phyloP scores from a whole-genome alignment of 2,113 vertebrate genomes.

The Calcarius ornatus region DNA sequence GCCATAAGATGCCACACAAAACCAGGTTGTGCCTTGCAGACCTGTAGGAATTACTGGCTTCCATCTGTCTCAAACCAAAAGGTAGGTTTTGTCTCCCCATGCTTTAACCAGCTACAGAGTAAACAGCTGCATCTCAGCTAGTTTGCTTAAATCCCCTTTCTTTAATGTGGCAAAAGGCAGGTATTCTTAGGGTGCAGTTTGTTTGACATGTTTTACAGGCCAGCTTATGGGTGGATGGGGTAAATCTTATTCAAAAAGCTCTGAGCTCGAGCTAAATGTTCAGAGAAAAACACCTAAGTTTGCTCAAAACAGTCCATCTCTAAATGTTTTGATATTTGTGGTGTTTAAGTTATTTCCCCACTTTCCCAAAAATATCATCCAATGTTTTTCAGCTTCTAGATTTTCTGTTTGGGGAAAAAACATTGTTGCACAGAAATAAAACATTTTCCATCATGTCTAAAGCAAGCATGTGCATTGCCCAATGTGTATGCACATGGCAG shows the following conservation, averaged over 20 bases:
- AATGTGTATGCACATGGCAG: fast-evolving
- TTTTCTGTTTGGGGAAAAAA: not conserved
- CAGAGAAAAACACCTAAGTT: not conserved
- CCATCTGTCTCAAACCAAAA: not conserved
- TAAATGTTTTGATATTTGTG: not conserved
- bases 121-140: not conserved
- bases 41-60: not conserved
- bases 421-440: not conserved
- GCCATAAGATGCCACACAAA: not conserved
- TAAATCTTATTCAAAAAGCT: not conserved
- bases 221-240: not conserved
- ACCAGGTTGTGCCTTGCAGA: not conserved
- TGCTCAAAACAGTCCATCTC: not conserved
- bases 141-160: not conserved
- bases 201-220: not conserved
- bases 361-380: not conserved
- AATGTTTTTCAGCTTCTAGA: not conserved
- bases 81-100: not conserved
- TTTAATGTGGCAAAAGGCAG: not conserved
- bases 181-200: not conserved
- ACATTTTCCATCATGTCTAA: not conserved
- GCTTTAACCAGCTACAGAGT: not conserved
- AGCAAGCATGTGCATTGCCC: not conserved
- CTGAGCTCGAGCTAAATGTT: not conserved
- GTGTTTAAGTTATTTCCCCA: not conserved